Evolutionary conservation across 2,797 vertebrate species (phyloP), one percentile per base, ranked within the genome.

Genomic region (Neopelma chrysocephalum): DNA sequence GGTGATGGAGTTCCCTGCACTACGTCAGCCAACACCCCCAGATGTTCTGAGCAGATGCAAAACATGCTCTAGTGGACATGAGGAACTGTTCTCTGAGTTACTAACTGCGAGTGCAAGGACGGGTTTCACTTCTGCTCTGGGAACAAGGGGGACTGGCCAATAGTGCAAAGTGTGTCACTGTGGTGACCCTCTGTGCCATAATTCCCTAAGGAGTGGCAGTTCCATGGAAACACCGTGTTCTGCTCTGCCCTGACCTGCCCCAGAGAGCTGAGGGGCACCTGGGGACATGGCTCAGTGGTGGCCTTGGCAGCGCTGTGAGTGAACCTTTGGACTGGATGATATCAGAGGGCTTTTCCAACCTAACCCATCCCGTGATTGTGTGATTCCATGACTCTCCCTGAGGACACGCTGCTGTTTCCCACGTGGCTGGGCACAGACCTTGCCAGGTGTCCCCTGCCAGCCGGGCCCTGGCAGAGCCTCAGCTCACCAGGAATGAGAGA

Each of bases 71-170:
- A 2, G 51, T 8, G 50, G n/a, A 48, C 21, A 7, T 1, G 53
- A 61, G 75, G 21, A 78, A 5, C 20, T 10, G 34, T 45, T 56
- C 40, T 43, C 22, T 17, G 26, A 34, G 48, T 32, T 42, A 18
- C 2, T 8, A 10, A 7, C 58, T 20, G 0, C 0, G 23, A 26
- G 36, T 23, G 29, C 57, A 27, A 26, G 87, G 75, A 22, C 1
- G 3, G 69, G 36, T 36, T 38, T 77, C 4, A 0, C 17, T 77
- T 36, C 50, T 40, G 26, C 65, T 26, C 38, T 31, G 53, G 34
- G 51, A 54, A 10, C 0, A 4, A 34, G 62, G 0, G 3, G 21
- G 38, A 17, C 32, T 61, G 42, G 68, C 42, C 73, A 1, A 6
- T 2, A 2, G 56, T 6, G 26, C 61, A 6, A 4, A 9, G 23